phyloP scores from a whole-genome alignment of 2,113 vertebrate species.

The Austrofundulus limnaeus region DNA sequence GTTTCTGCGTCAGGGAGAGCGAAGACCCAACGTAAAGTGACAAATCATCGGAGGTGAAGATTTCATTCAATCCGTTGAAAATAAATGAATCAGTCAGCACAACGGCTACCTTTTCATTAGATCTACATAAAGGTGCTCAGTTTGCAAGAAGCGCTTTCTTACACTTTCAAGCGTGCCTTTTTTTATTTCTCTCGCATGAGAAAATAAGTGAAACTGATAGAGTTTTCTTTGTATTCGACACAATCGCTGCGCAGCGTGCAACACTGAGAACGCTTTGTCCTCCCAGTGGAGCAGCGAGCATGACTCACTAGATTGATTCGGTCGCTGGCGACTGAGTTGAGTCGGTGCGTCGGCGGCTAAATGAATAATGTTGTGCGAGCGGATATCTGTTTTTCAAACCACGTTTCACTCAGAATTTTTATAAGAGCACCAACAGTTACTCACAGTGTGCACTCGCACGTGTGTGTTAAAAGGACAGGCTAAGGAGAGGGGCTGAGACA shows the following conservation, averaged over 20 bases:
- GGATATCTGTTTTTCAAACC: constrained; percentile 33
- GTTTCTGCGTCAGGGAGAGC: too few relatives aligned
- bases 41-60: too few relatives aligned
- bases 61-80: too few relatives aligned
- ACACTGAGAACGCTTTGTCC: constrained; percentile 3
- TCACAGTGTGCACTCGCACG: constrained; percentile 27
- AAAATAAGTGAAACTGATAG: constrained; percentile 1
- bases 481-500: constrained; percentile 20
- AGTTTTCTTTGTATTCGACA: constrained; percentile 21
- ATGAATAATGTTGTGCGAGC: constrained; percentile 22
- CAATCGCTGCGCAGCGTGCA: constrained; percentile 1
- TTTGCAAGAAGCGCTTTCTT: background rate
- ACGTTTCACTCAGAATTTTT: constrained; percentile 15
- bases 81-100: background rate
- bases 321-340: constrained; percentile 23
- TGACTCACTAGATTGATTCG: constrained; percentile 27
- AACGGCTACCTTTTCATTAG: background rate
- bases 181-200: background rate
- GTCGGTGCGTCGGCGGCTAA: constrained; percentile 19
- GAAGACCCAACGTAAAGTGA: too few relatives aligned
- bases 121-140: constrained; percentile 3
- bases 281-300: background rate
- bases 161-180: background rate
- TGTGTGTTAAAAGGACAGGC: constrained; percentile 31
- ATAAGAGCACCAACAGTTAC: too few relatives aligned